Evolutionary conservation across 2,113 vertebrate species (phyloP).

Genomic region (Hyperopisus bebe): DNA sequence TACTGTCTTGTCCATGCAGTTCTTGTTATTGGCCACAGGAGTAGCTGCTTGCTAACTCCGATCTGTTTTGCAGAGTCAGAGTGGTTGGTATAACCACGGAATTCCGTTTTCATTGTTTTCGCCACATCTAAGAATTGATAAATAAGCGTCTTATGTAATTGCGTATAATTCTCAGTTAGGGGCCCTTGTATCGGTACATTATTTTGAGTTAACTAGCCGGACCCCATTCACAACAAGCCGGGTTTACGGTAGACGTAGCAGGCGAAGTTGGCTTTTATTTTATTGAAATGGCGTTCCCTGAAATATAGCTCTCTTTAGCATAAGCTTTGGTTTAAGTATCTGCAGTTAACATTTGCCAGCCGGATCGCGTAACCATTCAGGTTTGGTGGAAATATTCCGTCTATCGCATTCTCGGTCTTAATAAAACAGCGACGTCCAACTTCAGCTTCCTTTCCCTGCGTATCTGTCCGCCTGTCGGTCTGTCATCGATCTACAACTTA

Average conservation of each 20-base stretch:
- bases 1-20: conserved; percentile 46
- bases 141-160: background rate
- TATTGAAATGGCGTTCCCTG: background rate
- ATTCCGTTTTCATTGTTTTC: background rate
- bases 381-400: background rate
- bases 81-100: background rate
- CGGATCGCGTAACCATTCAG: background rate
- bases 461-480: background rate
- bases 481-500: background rate
- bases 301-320: background rate
- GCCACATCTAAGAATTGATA: background rate
- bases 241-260: background rate
- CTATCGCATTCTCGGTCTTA: background rate
- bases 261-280: background rate
- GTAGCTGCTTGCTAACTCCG: conserved; percentile 37
- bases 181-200: background rate
- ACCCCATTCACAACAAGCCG: conserved; percentile 9
- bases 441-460: background rate
- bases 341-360: background rate
- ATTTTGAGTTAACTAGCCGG: background rate
- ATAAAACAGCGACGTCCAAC: background rate
- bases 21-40: conserved; percentile 39
- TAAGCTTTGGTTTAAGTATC: background rate
- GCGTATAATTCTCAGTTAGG: background rate
- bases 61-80: conserved; percentile 29